These are phyloP conservation scores for Palythoa heliodiscus DNA, from an alignment of 92 coral and sea anemone genomes.

Conservation along the genomic window DNA sequence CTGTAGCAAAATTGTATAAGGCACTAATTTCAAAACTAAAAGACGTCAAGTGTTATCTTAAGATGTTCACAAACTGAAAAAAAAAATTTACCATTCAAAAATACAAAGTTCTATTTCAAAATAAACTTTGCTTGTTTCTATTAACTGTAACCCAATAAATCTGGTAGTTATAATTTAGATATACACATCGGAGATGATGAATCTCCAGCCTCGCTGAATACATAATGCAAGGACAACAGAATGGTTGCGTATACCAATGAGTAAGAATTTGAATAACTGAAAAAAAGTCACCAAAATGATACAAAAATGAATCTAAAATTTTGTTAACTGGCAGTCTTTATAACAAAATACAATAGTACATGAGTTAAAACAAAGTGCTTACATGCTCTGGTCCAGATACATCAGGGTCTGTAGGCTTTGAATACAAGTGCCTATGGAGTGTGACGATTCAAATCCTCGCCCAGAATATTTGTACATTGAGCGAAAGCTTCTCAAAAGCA, in stretches of 20 bases:
- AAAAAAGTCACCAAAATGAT: constrained; percentile 14
- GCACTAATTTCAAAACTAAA: neutral
- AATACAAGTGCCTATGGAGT: constrained; percentile 59
- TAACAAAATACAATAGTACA: constrained; percentile 1
- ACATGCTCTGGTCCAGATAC: constrained; percentile 50
- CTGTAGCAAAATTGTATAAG: neutral
- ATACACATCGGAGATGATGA: constrained; percentile 35
- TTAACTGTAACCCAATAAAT: neutral
- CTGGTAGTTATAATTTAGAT: neutral
- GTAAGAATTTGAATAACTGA: constrained; percentile 37
- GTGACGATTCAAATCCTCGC: constrained; percentile 69
- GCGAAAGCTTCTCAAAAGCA: constrained; percentile 46
- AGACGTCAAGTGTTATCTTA: neutral
- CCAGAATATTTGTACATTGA: constrained; percentile 52
- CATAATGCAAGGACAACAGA: constrained; percentile 42
- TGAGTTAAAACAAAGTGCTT: constrained; percentile 2
- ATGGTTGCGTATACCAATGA: constrained; percentile 51
- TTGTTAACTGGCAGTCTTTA: neutral
- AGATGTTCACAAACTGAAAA: neutral
- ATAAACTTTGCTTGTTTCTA: neutral
- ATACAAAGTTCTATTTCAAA: neutral
- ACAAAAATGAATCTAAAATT: neutral
- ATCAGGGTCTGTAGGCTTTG: constrained; percentile 64
- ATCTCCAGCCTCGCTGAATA: constrained; percentile 47
- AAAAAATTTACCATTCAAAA: neutral